Base-by-base conservation (phyloP, 92 coral and sea anemone genomes). In the Parazoanthus darwini region DNA sequence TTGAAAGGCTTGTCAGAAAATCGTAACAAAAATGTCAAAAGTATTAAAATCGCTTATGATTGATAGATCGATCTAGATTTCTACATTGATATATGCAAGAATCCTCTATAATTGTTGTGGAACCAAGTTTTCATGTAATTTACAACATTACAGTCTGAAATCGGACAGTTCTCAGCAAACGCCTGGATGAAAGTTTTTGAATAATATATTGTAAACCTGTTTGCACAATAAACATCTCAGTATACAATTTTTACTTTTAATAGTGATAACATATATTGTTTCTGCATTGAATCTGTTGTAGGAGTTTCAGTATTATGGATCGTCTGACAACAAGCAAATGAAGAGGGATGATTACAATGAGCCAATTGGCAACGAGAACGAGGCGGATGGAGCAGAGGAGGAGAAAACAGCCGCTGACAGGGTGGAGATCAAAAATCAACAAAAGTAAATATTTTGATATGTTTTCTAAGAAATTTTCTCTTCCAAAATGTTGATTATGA, bases 341-440 rank as follows among this genome's bases (percentile, higher is more conserved):
- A 84, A 43, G 29, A 83, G 44, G 44, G 78, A 74, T 8, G 87
- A 70, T 70, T 84, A 84, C 37, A 84, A 73, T 51, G 87, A 70
- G 7, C 44, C 87, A 71, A 20, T 33, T 16, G 76, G 54, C 43
- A 88, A 85, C 25, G 89, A 90, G 38, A 93, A 94, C 29, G 94
- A 89, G 39, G 86, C 58, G 18, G 93, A 88, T 5, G 93, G 89
- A 16, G 33, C 82, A 5, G 96, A 89, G 15, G 97, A 93, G 68
- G 92, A 86, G 39, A 88, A 89, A 59, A 93, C 90, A 71, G 89
- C 94, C 16, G 91, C 90, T 67, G 93, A 94, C 50, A 91, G 89
- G 59, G 98, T 93, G 15, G 92, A 93, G 66, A 91, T 88, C 66
- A 95, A 88, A 91, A 95, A 95, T 78, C 91, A 95, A 75, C 93